phyloP scores from a whole-genome alignment of 37 sponge, comb jelly and placozoan species.

The Spongia lamella region DNA sequence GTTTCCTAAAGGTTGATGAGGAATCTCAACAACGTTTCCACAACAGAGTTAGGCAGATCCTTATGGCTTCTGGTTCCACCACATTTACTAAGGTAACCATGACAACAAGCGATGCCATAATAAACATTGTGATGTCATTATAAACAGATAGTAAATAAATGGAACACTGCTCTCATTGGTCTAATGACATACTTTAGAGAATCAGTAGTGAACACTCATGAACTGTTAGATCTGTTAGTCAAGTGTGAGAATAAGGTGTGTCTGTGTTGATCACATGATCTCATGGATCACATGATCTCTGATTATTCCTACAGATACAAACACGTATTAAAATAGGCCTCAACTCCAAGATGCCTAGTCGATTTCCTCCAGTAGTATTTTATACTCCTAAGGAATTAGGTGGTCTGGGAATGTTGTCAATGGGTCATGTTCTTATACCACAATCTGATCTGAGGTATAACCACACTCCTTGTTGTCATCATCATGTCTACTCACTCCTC shows the following conservation, averaged over 20 bases:
- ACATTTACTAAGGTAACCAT: constrained; percentile 88
- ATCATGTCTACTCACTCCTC: not conserved
- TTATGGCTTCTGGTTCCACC: constrained; percentile 99
- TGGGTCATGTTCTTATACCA: constrained; percentile 99
- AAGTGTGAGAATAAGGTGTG: constrained; percentile 99
- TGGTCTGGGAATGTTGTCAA: constrained; percentile 98
- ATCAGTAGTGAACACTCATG: constrained; percentile 97
- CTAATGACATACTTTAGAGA: constrained; percentile 99
- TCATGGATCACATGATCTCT: too few relatives aligned
- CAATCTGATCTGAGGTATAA: constrained; percentile 96
- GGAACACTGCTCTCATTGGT: constrained; percentile 99
- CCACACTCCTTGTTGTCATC: not conserved
- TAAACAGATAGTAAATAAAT: constrained; percentile 99
- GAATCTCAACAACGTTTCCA: constrained; percentile 90
- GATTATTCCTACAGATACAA: constrained; percentile 74
- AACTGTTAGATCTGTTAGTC: constrained; percentile 95
- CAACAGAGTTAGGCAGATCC: constrained; percentile 97
- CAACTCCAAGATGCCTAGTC: constrained; percentile 99
- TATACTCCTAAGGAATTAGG: constrained; percentile 99
- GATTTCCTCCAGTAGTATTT: constrained; percentile 99
- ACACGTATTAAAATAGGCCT: constrained; percentile 99
- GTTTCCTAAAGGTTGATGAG: constrained; percentile 94
- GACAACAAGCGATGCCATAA: too few relatives aligned
- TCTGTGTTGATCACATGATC: too few relatives aligned
- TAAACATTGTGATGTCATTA: too few relatives aligned